Percentiles rank a stretch among this genome's conserved stretches.
These are phyloP conservation scores for Poecilia picta DNA, from an alignment of 2,797 vertebrate genomes.

Conservation along the genomic window DNA sequence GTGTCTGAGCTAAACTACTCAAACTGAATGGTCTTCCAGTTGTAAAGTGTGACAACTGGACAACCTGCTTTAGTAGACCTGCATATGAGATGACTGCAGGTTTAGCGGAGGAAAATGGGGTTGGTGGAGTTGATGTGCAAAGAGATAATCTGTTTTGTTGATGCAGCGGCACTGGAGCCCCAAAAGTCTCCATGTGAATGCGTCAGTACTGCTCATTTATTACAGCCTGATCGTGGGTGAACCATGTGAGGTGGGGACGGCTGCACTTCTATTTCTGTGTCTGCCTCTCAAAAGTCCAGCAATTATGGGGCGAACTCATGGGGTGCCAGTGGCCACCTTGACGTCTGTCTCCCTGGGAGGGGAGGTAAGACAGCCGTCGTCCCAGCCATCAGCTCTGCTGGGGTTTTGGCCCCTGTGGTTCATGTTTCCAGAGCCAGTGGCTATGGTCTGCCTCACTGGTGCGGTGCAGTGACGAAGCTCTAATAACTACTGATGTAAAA, in stretches of 20 bases:
- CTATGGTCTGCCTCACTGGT: constrained; percentile 77
- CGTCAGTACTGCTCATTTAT: constrained; percentile 82
- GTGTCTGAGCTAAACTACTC: constrained; percentile 60
- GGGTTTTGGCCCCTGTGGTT: constrained; percentile 76
- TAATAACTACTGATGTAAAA: constrained; percentile 75
- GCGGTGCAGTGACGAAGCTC: constrained; percentile 76
- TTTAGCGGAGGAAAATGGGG: constrained; percentile 73
- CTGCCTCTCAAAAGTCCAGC: constrained; percentile 78
- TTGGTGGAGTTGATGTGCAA: constrained; percentile 66
- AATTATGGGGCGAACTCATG: constrained; percentile 83
- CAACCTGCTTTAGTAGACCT: constrained; percentile 50
- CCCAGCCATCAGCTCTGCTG: constrained; percentile 70
- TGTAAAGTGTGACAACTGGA: constrained; percentile 28
- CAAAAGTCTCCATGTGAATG: constrained; percentile 84
- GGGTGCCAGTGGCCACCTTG: constrained; percentile 83
- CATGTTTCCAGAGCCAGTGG: constrained; percentile 69
- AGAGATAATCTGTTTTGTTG: constrained; percentile 74
- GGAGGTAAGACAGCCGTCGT: constrained; percentile 73
- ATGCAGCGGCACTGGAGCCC: constrained; percentile 71
- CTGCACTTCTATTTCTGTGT: constrained; percentile 83
- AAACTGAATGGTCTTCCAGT: constrained; percentile 53
- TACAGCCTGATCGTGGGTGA: constrained; percentile 82
- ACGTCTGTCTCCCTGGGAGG: constrained; percentile 83
- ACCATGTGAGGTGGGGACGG: constrained; percentile 75
- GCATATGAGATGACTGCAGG: constrained; percentile 76